Base-by-base conservation (phyloP, 1,140 invertebrate species). In the Tetramorium simillimum region DNA sequence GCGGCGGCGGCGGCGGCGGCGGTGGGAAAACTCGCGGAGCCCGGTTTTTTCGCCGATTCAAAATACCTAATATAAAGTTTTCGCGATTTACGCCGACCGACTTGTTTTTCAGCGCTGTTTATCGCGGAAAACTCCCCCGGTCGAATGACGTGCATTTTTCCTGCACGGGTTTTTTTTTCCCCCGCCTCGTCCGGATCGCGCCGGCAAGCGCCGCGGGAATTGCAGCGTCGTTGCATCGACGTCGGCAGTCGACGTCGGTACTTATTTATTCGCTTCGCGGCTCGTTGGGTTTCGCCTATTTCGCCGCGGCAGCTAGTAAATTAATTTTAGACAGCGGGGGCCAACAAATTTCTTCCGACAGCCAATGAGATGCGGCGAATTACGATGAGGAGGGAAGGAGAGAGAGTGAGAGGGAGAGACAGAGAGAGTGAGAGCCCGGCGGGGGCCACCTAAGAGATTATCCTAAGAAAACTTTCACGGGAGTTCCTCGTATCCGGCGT, bases 381-480 rank as follows among this genome's bases (percentile, higher is more conserved):
- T 90, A 86, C 28, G 53, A 18, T 46, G 9, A 40, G 53, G n/a
- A 56, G 62, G 12, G 69, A 6, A 0, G 3, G 33, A 28, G 21
- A n/a, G 5, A 12, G 46, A 16, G 4, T 58, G 28, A 16, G 62
- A 49, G 24, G 46, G 80, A 18, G 24, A 56, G 62, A 72, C 46
- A 67, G 62, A 76, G 53, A 67, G 62, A 6, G 78, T n/a, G 77
- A 28, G 70, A 80, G 80, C 40, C 62, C 87, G 65, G 58, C 69
- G 80, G 67, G 82, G 86, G 85, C 58, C 88, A 90, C 91, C 91
- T 91, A 89, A 92, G 91, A 91, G 91, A 91, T 92, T 92, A 91
- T 91, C 90, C 91, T 91, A 91, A 91, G 90, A 89, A 92, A 91
- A 92, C 91, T 92, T 92, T 92, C 72, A 53, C 76, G 72, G 24